phyloP scores from a whole-genome alignment of 1,140 invertebrate genomes.

The Cotesia glomerata region DNA sequence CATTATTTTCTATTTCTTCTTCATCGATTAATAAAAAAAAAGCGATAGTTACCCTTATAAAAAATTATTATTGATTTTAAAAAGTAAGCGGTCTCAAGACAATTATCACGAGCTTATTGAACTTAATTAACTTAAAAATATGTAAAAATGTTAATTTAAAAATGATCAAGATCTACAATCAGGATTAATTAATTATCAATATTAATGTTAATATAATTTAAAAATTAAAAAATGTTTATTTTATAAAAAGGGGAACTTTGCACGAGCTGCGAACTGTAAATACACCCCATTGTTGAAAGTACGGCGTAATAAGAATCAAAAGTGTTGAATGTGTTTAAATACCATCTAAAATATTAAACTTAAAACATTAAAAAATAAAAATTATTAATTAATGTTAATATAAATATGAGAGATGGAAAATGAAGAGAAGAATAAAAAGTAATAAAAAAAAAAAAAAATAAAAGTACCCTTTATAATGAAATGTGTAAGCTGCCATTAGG shows the following conservation, averaged over 20 bases:
- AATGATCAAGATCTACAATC: too few relatives aligned
- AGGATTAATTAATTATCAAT: too few relatives aligned
- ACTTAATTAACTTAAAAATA: neutral
- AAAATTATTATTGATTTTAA: too few relatives aligned
- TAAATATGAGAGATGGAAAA: neutral
- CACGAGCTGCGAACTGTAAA: constrained; percentile 19
- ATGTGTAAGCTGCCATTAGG: constrained; percentile 18
- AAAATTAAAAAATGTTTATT: too few relatives aligned
- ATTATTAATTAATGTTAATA: constrained; percentile 4
- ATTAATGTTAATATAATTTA: too few relatives aligned
- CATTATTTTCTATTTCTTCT: too few relatives aligned
- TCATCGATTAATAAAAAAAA: too few relatives aligned
- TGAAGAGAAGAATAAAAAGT: neutral
- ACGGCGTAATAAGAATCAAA: constrained; percentile 3
- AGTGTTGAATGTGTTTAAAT: neutral
- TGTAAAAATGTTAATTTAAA: neutral
- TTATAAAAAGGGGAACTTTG: neutral
- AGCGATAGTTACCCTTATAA: too few relatives aligned
- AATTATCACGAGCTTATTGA: too few relatives aligned
- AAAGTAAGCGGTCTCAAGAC: too few relatives aligned
- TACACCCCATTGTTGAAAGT: constrained; percentile 12
- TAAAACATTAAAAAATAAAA: neutral
- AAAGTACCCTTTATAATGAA: neutral
- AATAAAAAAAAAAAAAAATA: neutral
- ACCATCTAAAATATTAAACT: too few relatives aligned